Evolutionary conservation across 2,888 invertebrate genomes (phyloP).

Genomic region (Terebella lapidaria): DNA sequence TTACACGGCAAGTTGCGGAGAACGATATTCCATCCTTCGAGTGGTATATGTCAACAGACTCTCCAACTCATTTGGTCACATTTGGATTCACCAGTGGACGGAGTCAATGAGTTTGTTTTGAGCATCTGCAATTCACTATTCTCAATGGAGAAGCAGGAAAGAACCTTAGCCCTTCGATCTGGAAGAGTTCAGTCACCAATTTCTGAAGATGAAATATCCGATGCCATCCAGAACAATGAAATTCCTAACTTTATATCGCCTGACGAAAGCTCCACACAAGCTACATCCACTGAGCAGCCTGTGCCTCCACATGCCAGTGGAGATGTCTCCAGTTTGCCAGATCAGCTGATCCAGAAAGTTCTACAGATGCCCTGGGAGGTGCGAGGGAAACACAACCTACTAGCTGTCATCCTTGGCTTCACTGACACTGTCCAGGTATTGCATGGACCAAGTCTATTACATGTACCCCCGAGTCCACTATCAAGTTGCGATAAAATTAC

Average conservation of each 20-base stretch:
- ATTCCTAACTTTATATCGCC: no score
- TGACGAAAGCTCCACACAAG: no score
- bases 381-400: slow-evolving; percentile 38
- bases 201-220: no score
- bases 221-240: no score
- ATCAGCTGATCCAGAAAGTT: not conserved
- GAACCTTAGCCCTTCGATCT: not conserved
- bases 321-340: not conserved
- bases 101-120: slow-evolving; percentile 34
- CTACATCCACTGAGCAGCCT: no score
- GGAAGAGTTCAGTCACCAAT: not conserved
- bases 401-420: slow-evolving; percentile 31
- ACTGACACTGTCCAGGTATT: no score
- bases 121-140: slow-evolving; percentile 32
- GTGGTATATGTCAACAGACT: slow-evolving; percentile 13
- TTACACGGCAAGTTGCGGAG: not conserved
- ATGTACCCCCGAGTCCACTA: no score
- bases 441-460: no score
- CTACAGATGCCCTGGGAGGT: slow-evolving; percentile 33
- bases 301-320: no score
- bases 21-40: not conserved
- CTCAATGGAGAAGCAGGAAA: slow-evolving; percentile 9
- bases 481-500: no score
- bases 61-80: slow-evolving; percentile 35
- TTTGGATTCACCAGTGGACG: slow-evolving; percentile 46